Base-by-base conservation (phyloP, 2,797 vertebrate genomes). In the Propithecus perrieri region DNA sequence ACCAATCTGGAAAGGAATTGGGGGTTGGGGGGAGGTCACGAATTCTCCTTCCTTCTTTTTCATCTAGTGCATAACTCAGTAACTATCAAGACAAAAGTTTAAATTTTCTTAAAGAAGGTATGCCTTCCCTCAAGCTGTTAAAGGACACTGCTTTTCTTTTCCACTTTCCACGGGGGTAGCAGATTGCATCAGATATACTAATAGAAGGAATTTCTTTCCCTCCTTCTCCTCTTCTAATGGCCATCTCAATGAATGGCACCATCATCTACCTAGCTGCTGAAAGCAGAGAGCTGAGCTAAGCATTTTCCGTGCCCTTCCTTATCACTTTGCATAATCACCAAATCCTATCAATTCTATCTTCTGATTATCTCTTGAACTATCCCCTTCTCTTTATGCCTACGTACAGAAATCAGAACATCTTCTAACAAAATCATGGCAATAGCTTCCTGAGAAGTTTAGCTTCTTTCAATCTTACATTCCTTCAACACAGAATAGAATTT, bases 81-180 rank as follows among this genome's bases (percentile, higher is more conserved):
- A 85, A 89, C 46, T 89, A 80, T 35, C 17, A 89, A 93, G 30
- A 85, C 20, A 93, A 95, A 86, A 43, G 12, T 7, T 78, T 17
- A 63, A 30, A 89, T 12, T 84, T 96, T 94, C 41, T 93, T 53
- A 57, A 85, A 91, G 57, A 95, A 72, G 46, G 41, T 89, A 85
- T 48, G 30, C 38, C 14, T n/a, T 74, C 35, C 14, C 13, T 35
- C 38, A 92, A 91, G n/a, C 15, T 94, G 67, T 33, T 96, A 50
- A 84, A 95, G 35, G 28, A 87, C 35, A 89, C 0, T 20, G 4
- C 18, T 96, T 79, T 93, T 87, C 69, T 93, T 89, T 88, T 72
- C 55, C 15, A 61, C 41, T 74, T 92, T 95, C 71, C 79, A 94
- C 15, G 41, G 41, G 15, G 30, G 24, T 50, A 95, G n/a, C 4